These are phyloP conservation scores for Cryptoblepharus egeriae DNA, from an alignment of 2,797 vertebrate species.

Conservation along the genomic window DNA sequence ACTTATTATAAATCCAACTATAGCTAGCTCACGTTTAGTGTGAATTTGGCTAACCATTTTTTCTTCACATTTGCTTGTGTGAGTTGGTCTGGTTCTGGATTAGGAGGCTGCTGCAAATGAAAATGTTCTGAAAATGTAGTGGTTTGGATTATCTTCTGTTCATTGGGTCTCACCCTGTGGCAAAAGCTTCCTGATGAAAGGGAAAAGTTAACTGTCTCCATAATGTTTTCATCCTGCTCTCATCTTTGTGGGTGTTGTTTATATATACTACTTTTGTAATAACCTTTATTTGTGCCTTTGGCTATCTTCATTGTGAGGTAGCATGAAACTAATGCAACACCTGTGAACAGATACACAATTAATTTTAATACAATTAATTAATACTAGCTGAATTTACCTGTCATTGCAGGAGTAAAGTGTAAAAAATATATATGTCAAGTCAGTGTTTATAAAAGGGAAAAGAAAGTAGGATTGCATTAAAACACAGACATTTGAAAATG, in stretches of 20 bases:
- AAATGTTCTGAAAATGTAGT: background rate
- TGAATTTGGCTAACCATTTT: background rate
- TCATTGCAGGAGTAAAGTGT: too few relatives aligned
- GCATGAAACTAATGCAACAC: background rate
- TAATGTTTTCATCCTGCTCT: background rate
- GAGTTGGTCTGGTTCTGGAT: background rate
- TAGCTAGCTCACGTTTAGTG: too few relatives aligned
- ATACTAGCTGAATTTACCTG: too few relatives aligned
- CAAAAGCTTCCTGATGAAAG: background rate
- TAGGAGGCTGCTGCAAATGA: background rate
- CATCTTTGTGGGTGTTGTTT: too few relatives aligned
- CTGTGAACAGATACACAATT: background rate
- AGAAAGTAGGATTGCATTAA: too few relatives aligned
- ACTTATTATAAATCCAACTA: too few relatives aligned
- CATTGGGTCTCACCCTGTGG: too few relatives aligned
- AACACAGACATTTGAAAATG: too few relatives aligned
- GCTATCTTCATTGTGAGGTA: background rate
- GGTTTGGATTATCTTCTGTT: background rate
- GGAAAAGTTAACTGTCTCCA: background rate
- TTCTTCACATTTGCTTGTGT: background rate
- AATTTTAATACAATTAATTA: background rate
- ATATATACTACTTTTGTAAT: too few relatives aligned
- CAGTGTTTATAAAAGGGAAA: too few relatives aligned
- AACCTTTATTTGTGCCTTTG: too few relatives aligned
- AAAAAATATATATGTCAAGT: too few relatives aligned